Conservation (phyloP, 23 tunicate species). For the Diplosoma virens region DNA sequence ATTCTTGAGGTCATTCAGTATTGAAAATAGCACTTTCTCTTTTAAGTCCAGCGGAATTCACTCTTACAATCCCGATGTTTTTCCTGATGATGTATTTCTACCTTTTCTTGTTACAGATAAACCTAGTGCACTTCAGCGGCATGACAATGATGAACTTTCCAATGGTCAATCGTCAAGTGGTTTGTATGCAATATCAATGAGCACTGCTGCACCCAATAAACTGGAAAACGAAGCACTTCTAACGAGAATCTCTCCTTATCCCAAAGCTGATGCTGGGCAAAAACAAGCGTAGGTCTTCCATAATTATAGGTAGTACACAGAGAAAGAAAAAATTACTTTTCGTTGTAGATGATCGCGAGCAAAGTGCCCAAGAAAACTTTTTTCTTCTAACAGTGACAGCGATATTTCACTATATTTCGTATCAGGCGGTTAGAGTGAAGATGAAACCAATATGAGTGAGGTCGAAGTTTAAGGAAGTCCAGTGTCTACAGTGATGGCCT, state of each 20-base stretch:
- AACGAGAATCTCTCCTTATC: not conserved
- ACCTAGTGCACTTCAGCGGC: too few species aligned
- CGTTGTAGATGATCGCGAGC: not conserved
- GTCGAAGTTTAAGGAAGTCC: constrained; percentile 5
- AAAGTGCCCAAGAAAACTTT: constrained; percentile 3
- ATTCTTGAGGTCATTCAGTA: too few species aligned
- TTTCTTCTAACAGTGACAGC: constrained; percentile 12
- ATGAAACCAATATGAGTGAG: constrained; percentile 5
- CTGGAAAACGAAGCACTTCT: not conserved
- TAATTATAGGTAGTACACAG: not conserved
- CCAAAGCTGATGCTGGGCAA: constrained; percentile 4
- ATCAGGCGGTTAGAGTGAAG: not conserved
- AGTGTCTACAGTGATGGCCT: not conserved
- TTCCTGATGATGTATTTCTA: too few species aligned
- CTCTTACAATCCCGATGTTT: too few species aligned
- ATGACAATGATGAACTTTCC: too few species aligned
- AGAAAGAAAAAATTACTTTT: constrained; percentile 7
- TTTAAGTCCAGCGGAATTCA: too few species aligned
- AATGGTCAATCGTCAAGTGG: not conserved
- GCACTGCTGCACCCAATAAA: too few species aligned
- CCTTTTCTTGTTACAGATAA: too few species aligned
- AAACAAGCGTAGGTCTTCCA: not conserved
- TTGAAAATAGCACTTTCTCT: too few species aligned
- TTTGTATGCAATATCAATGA: not conserved
- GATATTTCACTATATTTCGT: not conserved